Conservation (phyloP, 2,797 vertebrate species). For the Tympanoctomys barrerae region DNA sequence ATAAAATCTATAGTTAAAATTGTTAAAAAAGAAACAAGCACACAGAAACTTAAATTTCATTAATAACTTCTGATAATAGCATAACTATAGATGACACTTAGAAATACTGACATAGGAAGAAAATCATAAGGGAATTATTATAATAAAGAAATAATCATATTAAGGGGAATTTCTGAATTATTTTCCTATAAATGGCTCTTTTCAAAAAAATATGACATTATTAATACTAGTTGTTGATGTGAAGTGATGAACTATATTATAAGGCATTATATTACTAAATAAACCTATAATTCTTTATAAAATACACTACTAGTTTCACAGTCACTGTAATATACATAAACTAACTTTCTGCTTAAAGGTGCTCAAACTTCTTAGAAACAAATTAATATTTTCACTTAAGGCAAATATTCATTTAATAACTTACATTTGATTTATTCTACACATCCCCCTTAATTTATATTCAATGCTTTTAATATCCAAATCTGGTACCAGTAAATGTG, state of each 20-base stretch:
- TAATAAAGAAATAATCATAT: background rate
- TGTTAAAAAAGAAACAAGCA: constrained; percentile 15
- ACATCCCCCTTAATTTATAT: constrained; percentile 28
- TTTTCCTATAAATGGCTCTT: constrained; percentile 16
- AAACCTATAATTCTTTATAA: constrained; percentile 16
- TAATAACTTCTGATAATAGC: background rate
- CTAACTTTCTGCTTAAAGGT: constrained; percentile 59
- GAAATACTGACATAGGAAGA: background rate
- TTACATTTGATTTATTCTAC: constrained; percentile 46
- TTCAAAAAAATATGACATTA: constrained; percentile 45
- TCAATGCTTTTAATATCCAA: constrained; percentile 36
- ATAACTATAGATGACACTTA: background rate
- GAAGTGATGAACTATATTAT: constrained; percentile 4
- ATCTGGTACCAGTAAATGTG: constrained; percentile 61
- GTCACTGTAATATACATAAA: background rate
- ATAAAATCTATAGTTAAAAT: background rate
- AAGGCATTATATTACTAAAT: constrained; percentile 28
- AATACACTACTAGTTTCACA: background rate
- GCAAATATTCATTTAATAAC: constrained; percentile 64
- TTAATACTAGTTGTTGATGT: constrained; percentile 45
- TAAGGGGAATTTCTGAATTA: background rate
- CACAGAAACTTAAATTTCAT: background rate
- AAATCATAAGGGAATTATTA: background rate
- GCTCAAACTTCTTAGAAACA: constrained; percentile 68
- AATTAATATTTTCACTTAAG: constrained; percentile 45